Base-by-base conservation (phyloP, 2,888 invertebrate species). In the Drosophila nigritarsus region DNA sequence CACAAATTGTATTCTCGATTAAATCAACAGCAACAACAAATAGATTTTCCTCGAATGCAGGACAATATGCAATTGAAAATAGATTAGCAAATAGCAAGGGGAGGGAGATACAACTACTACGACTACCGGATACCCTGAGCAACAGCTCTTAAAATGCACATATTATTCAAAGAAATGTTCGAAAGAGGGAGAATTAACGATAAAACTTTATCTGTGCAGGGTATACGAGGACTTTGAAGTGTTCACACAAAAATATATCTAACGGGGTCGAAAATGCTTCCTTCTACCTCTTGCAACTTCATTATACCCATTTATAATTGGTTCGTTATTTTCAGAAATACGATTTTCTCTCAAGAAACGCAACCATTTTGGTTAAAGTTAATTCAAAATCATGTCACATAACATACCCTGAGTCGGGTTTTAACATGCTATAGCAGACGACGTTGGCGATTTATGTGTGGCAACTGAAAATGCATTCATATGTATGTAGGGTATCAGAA, bases 401-500 rank as follows among this genome's bases (percentile, higher is more conserved):
- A 13, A 20, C 20, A 0, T 45, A 20, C 2, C 20, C 8, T 8
- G 24, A 38, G 40, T 56, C 55, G 56, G 13, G 8, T 4, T 15
- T 9, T 15, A 24, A 15, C 8, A 24, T 36, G 9, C 15, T 3
- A 13, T 20, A 7, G 13, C 45, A 24, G 8, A 24, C 24, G 8
- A 36, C 15, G 20, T 42, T 42, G 42, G 20, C 42, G 20, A 42
- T 45, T 45, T 20, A 20, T 45, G 45, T 45, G 45, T 20, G 45
- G 13, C 45, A 45, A 45, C 24, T 45, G 45, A 15, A 45, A 15
- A 45, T 45, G 4, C 24, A 24, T 45, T 45, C 24, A 45, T 24
- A n/a, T 49, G 18, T 36, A 36, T 18, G 15, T 20, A 70, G 73
- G 30, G 73, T 71, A 63, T 72, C 27, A 20, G 30, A 51, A 63